Evolutionary conservation across 2,113 vertebrate genomes (phyloP).

Genomic region (Rhineura floridana): DNA sequence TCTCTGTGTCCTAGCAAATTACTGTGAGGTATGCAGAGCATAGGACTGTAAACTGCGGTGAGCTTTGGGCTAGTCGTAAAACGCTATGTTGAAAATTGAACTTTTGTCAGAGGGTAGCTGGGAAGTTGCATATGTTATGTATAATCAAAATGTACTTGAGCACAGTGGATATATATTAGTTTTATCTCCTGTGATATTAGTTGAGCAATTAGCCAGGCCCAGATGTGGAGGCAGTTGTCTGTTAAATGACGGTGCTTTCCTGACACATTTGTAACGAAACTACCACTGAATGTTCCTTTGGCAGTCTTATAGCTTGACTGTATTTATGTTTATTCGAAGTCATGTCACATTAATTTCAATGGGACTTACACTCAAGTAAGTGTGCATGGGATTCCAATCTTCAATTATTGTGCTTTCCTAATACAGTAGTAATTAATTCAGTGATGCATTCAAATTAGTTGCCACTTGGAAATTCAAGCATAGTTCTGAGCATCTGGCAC

Average conservation of each 20-base stretch:
- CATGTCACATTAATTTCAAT: background rate
- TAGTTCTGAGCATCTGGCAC: background rate
- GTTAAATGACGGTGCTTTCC: background rate
- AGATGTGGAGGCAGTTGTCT: background rate
- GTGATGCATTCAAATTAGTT: background rate
- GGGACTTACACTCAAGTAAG: background rate
- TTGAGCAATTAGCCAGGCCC: background rate
- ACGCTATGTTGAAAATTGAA: background rate
- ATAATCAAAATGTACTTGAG: background rate
- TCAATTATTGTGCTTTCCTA: background rate
- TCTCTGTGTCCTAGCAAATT: background rate
- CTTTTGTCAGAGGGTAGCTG: background rate
- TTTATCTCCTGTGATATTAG: background rate
- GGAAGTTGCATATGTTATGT: background rate
- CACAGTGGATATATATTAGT: too few relatives aligned
- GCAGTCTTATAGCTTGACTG: background rate
- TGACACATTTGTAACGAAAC: background rate
- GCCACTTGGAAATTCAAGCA: background rate
- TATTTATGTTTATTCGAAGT: background rate
- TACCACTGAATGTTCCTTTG: background rate
- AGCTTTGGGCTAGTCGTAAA: background rate
- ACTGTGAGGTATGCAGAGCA: too few relatives aligned
- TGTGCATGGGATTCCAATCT: background rate
- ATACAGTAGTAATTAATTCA: too few relatives aligned
- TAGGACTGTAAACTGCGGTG: background rate